A percentile compares a stretch with the other conserved stretches of the same genome.
Evolutionary conservation across 2,113 vertebrate genomes (phyloP).

Genomic region (Gnathonemus echidnorhynchus): DNA sequence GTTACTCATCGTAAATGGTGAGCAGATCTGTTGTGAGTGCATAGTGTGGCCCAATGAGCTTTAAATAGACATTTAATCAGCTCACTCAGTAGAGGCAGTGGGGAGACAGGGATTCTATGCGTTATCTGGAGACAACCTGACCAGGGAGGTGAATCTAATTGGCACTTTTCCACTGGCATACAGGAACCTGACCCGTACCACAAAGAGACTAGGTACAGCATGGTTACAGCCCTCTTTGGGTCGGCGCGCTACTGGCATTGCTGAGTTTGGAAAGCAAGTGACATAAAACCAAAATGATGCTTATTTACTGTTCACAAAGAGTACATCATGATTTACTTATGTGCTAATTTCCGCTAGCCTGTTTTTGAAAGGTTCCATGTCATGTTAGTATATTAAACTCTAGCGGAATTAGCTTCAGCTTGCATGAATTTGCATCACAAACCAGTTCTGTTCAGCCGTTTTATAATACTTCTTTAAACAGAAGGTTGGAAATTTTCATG

Average conservation of each 20-base stretch:
- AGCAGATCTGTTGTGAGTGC: not conserved
- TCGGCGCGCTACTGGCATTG: not conserved
- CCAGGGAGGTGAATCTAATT: not conserved
- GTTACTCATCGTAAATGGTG: not conserved
- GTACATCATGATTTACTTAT: not conserved
- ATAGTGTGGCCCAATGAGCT: not conserved
- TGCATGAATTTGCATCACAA: not conserved
- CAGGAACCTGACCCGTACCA: not conserved
- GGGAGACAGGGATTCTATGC: not conserved
- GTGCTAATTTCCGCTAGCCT: not conserved
- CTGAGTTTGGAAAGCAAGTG: not conserved
- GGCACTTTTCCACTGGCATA: not conserved
- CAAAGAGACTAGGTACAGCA: not conserved
- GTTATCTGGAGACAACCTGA: not conserved
- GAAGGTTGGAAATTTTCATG: not conserved
- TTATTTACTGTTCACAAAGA: not conserved
- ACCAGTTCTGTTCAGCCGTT: not conserved
- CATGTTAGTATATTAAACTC: not conserved
- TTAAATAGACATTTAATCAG: not conserved
- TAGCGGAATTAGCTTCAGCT: not conserved
- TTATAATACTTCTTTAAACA: not conserved
- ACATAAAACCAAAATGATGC: not conserved
- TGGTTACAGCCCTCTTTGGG: not conserved
- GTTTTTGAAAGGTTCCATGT: not conserved
- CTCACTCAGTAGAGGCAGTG: not conserved